Evolutionary conservation across 2,888 invertebrate species (phyloP).

Genomic region (Mactromeris polynyma): DNA sequence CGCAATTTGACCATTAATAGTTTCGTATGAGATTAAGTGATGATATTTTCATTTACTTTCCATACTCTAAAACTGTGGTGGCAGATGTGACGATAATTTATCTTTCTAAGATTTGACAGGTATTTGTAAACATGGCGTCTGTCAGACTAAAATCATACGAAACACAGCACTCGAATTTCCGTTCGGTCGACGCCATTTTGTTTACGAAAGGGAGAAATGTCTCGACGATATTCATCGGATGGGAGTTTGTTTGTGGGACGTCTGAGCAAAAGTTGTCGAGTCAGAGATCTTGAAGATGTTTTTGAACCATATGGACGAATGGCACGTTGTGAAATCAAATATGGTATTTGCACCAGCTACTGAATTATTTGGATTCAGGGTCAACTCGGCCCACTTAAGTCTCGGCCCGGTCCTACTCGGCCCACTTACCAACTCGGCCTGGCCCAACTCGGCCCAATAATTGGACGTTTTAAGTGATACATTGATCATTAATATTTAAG

Average conservation of each 20-base stretch:
- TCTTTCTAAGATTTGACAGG: no score
- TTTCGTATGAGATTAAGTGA: not conserved
- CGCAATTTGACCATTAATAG: not conserved
- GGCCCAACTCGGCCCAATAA: no score
- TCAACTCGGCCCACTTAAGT: no score
- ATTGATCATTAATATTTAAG: no score
- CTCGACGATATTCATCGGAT: conserved; percentile 76
- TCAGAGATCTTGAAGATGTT: conserved; percentile 87
- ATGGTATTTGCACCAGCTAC: conserved; percentile 78
- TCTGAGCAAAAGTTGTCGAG: conserved; percentile 85
- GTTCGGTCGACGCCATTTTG: not conserved
- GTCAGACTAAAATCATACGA: not conserved
- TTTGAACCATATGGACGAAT: conserved; percentile 87
- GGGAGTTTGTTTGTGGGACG: conserved; percentile 86
- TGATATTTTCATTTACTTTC: not conserved
- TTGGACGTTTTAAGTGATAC: no score
- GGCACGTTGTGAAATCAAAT: conserved; percentile 87
- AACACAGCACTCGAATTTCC: not conserved
- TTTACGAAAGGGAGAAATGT: conserved; percentile 69
- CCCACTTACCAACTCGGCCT: no score
- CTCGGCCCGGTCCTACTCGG: no score
- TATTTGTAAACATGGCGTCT: no score
- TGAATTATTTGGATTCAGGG: no score
- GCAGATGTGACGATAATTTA: no score
- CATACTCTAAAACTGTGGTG: no score